A percentile compares a stretch with the other conserved stretches of the same genome.
Conservation (phyloP, 2,797 vertebrate genomes). For the Harpagifer antarcticus region DNA sequence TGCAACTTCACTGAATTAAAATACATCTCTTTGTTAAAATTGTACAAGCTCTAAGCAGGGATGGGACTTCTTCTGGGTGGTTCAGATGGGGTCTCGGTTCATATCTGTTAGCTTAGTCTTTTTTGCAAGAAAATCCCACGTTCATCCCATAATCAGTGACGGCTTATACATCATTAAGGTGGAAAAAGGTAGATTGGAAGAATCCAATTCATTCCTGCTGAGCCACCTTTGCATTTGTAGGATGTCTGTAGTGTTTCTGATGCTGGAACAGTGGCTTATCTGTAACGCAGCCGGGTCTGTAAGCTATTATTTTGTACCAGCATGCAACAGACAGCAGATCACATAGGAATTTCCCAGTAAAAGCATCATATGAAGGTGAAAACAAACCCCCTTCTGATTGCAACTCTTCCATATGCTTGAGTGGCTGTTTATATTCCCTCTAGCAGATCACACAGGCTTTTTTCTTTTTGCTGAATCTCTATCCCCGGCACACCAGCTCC, state of each 20-base stretch:
- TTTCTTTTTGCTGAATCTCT: constrained; percentile 32
- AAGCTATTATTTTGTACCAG: not conserved
- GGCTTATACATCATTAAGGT: constrained; percentile 7
- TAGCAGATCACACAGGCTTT: constrained; percentile 50
- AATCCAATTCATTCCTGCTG: constrained; percentile 24
- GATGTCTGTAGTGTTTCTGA: constrained; percentile 20
- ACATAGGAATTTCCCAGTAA: constrained; percentile 8
- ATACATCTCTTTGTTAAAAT: constrained; percentile 29
- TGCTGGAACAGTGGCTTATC: constrained; percentile 31
- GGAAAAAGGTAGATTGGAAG: constrained; percentile 3
- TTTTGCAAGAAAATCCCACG: constrained; percentile 20
- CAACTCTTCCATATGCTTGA: constrained; percentile 48
- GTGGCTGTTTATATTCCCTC: constrained; percentile 41
- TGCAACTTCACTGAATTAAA: constrained; percentile 28
- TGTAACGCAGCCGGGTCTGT: constrained; percentile 8
- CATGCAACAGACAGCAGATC: constrained; percentile 7
- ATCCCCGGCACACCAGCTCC: constrained; percentile 32
- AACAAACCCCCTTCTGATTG: constrained; percentile 35
- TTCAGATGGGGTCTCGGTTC: constrained; percentile 9
- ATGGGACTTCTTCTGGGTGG: constrained; percentile 11
- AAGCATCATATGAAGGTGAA: constrained; percentile 32
- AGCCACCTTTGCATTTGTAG: constrained; percentile 22
- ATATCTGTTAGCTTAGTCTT: constrained; percentile 3
- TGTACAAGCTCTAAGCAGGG: constrained; percentile 3
- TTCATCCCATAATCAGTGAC: constrained; percentile 18